Base-by-base conservation (phyloP, 2,888 invertebrate species). In the Flabesymbios commensalis region DNA sequence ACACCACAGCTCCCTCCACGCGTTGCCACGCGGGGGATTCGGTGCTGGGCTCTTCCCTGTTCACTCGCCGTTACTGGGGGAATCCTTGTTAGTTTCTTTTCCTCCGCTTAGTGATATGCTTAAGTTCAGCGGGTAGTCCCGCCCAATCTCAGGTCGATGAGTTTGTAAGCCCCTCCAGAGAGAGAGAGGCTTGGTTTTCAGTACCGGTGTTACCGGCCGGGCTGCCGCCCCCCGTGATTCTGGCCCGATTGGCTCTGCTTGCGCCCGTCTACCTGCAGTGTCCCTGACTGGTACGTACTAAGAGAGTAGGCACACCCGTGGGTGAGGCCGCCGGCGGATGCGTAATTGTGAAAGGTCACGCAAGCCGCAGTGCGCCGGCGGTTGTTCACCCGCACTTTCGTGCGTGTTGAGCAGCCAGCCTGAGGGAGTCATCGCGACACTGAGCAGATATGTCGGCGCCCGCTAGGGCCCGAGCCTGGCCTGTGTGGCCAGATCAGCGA, bases 91-190 rank as follows among this genome's bases (percentile, higher is more conserved):
- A 84, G 85, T 88, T 88, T 88, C 86, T 88, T 88, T 88, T 88
- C 87, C 88, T 87, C 87, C 87, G 86, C 87, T 87, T 86, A 88
- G 79, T 88, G 83, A 88, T 87, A 88, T 88, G 87, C 87, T 88
- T 87, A 87, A 87, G 83, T 87, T 85, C 78, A 76, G 83, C 80
- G 80, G 83, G 83, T 85, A 74, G 56, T 82, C 81, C n/a, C n/a
- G n/a, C n/a, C n/a, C n/a, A n/a, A n/a, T n/a, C n/a, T n/a, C n/a
- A n/a, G n/a, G n/a, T n/a, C 72, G 76, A 75, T 72, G 76, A 76
- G 76, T 79, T 74, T 74, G 75, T 76, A 83, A 82, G 78, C 78
- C 76, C 45, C 45, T 10, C 45, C 17, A 7, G 24, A 19, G 19
- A 47, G 10, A n/a, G 7, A 24, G 41, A 14, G 10, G 36, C 54